Percentiles rank a stretch among this genome's conserved stretches.
These are phyloP conservation scores for Mionectes olivaceus DNA, from an alignment of 2,797 vertebrate species.

Conservation along the genomic window DNA sequence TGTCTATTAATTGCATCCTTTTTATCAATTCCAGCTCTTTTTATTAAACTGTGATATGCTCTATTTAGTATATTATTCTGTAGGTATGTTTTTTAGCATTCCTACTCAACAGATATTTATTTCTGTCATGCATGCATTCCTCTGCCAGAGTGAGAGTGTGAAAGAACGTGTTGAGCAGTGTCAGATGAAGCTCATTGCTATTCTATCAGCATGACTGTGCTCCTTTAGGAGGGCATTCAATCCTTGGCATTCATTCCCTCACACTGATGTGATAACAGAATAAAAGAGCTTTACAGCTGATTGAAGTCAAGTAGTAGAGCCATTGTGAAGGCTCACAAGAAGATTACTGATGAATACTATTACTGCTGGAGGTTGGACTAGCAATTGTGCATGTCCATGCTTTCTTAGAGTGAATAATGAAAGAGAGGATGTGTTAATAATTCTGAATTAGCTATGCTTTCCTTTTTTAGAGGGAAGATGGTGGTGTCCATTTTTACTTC, in stretches of 20 bases:
- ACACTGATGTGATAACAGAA: conserved; percentile 73
- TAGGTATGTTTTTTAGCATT: neutral
- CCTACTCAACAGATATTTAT: neutral
- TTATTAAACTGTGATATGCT: conserved; percentile 2
- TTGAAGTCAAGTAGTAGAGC: conserved; percentile 75
- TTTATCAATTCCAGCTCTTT: neutral
- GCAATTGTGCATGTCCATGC: conserved; percentile 29
- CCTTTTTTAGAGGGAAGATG: neutral
- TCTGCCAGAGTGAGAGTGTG: neutral
- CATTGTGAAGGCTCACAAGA: conserved; percentile 51
- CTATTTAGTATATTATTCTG: neutral
- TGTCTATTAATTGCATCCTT: neutral
- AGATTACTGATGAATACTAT: conserved; percentile 67
- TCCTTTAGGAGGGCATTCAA: conserved; percentile 65
- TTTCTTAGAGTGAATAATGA: conserved; percentile 35
- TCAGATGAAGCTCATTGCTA: conserved; percentile 62
- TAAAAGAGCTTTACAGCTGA: conserved; percentile 75
- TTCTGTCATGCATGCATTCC: conserved; percentile 30
- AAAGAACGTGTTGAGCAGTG: neutral
- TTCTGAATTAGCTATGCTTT: conserved; percentile 3
- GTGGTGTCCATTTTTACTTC: neutral
- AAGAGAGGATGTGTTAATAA: conserved; percentile 11
- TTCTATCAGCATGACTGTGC: conserved; percentile 15
- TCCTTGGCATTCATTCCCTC: conserved; percentile 67
- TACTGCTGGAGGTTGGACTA: conserved; percentile 52